These are phyloP conservation scores for Tautogolabrus adspersus DNA, from an alignment of 2,113 vertebrate species.

Conservation along the genomic window DNA sequence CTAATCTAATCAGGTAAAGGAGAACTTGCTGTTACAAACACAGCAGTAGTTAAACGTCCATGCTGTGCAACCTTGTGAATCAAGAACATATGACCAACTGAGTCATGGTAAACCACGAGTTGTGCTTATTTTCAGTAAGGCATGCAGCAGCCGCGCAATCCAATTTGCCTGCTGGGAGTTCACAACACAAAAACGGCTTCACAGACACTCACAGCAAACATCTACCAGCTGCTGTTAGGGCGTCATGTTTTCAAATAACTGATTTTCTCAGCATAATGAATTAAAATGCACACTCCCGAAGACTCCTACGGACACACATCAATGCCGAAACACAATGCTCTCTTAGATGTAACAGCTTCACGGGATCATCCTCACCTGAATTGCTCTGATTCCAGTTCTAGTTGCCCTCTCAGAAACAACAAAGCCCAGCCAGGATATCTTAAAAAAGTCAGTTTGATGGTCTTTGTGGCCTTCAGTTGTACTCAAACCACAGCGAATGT, in stretches of 20 bases:
- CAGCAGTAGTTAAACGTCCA: slow-evolving; percentile 7
- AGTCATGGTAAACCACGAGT: slow-evolving; percentile 66
- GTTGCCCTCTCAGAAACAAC: slow-evolving; percentile 3
- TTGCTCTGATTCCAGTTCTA: slow-evolving; percentile 26
- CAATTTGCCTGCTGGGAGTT: slow-evolving; percentile 53
- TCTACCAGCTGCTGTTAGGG: slow-evolving; percentile 15
- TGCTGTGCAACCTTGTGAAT: slow-evolving; percentile 42
- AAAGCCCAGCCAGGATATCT: not conserved
- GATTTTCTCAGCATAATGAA: slow-evolving; percentile 36
- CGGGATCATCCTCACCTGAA: slow-evolving; percentile 29
- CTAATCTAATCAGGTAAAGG: slow-evolving; percentile 23
- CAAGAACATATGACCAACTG: slow-evolving; percentile 47
- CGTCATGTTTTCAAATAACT: slow-evolving; percentile 14
- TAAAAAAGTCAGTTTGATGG: slow-evolving; percentile 5
- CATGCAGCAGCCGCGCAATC: slow-evolving; percentile 50
- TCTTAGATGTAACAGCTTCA: not conserved
- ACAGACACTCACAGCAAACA: slow-evolving; percentile 12
- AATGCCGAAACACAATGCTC: not conserved
- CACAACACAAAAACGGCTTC: slow-evolving; percentile 42
- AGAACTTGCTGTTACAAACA: slow-evolving; percentile 6
- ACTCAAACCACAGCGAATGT: not conserved
- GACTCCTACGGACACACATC: not conserved
- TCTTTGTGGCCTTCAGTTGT: not conserved
- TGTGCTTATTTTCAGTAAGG: slow-evolving; percentile 59
- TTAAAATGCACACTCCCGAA: slow-evolving; percentile 10